Evolutionary conservation across 2,113 vertebrate genomes (phyloP).

Genomic region (Petrocephalus microphthalmus): DNA sequence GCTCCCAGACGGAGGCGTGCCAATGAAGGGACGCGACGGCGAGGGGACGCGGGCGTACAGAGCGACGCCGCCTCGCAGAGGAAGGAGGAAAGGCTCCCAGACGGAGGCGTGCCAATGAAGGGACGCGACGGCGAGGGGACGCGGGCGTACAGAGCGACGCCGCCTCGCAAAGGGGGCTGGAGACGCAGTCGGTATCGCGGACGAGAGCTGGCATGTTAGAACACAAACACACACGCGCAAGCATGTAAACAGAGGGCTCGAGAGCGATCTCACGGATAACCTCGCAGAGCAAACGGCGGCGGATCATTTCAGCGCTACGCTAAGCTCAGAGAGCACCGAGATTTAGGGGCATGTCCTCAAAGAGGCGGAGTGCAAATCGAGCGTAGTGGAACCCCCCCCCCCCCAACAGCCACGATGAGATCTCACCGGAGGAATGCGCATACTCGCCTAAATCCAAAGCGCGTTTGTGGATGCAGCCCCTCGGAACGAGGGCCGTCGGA

Average conservation of each 20-base stretch:
- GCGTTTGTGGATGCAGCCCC: conserved; percentile 13
- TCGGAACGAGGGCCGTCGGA: conserved; percentile 20
- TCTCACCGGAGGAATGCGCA: background rate
- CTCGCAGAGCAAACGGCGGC: background rate
- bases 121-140: too few species aligned
- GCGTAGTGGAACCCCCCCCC: background rate
- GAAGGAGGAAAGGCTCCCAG: too few species aligned
- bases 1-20: too few species aligned
- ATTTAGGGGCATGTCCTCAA: background rate
- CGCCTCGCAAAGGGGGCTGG: too few species aligned
- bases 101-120: too few species aligned
- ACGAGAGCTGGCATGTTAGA: background rate
- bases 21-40: too few species aligned
- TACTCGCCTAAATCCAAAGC: background rate
- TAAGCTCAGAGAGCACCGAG: background rate
- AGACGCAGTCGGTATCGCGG: conserved; percentile 10
- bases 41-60: too few species aligned
- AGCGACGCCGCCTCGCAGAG: too few species aligned
- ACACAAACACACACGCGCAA: background rate
- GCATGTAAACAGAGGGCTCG: conserved; percentile 9
- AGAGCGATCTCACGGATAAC: background rate
- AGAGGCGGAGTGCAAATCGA: background rate
- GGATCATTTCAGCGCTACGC: background rate
- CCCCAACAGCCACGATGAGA: background rate
- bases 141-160: too few species aligned